Evolutionary conservation across 2,797 vertebrate species (phyloP).

Genomic region (Acipenser transmontanus): DNA sequence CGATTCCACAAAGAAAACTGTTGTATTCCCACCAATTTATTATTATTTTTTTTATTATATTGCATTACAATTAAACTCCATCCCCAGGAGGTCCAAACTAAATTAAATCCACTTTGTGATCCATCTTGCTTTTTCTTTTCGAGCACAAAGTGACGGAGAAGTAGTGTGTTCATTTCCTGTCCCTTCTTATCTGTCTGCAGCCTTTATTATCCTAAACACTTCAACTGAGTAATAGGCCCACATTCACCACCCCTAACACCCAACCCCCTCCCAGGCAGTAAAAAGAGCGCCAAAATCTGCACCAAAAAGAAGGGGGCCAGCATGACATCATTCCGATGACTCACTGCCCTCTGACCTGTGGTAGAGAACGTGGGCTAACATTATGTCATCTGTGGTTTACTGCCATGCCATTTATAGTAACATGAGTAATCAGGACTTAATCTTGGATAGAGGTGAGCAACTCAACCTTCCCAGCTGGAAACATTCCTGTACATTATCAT

Average conservation of each 20-base stretch:
- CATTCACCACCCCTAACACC: conserved; percentile 26
- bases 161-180: conserved; percentile 41
- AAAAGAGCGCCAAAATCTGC: conserved; percentile 34
- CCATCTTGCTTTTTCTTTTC: neutral
- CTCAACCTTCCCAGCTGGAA: neutral
- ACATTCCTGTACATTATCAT: neutral
- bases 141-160: neutral
- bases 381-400: conserved; percentile 46
- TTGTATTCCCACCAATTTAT: too few relatives aligned
- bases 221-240: conserved; percentile 32
- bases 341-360: conserved; percentile 47
- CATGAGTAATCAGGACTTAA: neutral
- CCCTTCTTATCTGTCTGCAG: conserved; percentile 15
- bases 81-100: too few relatives aligned
- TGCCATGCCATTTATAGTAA: neutral
- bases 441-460: neutral
- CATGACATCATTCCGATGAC: conserved; percentile 51
- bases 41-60: too few relatives aligned
- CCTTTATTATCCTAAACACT: conserved; percentile 41
- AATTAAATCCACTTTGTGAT: too few relatives aligned
- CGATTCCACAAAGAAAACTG: too few relatives aligned
- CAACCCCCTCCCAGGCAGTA: conserved; percentile 19
- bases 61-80: too few relatives aligned
- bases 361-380: conserved; percentile 46
- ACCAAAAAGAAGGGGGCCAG: conserved; percentile 38